phyloP scores from a whole-genome alignment of 2,113 vertebrate genomes.

The Agelaius tricolor region DNA sequence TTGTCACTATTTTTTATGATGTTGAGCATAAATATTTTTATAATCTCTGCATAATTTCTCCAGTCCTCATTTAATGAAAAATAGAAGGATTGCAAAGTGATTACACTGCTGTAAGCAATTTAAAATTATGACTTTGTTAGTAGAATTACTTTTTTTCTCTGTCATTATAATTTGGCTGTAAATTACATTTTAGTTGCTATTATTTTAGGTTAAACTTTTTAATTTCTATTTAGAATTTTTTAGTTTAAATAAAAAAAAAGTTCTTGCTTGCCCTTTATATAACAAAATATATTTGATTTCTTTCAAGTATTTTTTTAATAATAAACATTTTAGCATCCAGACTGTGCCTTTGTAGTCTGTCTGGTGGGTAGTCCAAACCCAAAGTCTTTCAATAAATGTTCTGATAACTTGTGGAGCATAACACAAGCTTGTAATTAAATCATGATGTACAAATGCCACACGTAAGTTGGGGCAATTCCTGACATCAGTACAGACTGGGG shows the following conservation, averaged over 20 bases:
- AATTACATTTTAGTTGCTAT: background rate
- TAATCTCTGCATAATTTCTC: background rate
- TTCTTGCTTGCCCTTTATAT: background rate
- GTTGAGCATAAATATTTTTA: background rate
- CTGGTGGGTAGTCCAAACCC: background rate
- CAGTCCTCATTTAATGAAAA: background rate
- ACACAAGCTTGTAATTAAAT: background rate
- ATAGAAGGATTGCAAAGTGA: background rate
- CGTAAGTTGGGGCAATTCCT: accelerated
- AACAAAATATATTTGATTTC: background rate
- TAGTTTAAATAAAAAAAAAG: background rate
- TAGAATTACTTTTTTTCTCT: background rate
- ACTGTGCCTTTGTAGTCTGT: background rate
- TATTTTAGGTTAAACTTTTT: background rate
- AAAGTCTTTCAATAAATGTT: background rate
- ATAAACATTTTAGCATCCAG: background rate
- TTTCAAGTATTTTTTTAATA: background rate
- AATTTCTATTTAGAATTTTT: background rate
- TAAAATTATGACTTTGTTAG: background rate
- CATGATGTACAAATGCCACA: background rate
- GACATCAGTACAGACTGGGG: accelerated
- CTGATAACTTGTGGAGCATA: background rate
- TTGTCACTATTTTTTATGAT: background rate
- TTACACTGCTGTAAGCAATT: background rate
- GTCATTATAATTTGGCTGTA: background rate